Evolutionary conservation across 2,888 invertebrate species (phyloP).

Genomic region (Sphecodes monilicornis): DNA sequence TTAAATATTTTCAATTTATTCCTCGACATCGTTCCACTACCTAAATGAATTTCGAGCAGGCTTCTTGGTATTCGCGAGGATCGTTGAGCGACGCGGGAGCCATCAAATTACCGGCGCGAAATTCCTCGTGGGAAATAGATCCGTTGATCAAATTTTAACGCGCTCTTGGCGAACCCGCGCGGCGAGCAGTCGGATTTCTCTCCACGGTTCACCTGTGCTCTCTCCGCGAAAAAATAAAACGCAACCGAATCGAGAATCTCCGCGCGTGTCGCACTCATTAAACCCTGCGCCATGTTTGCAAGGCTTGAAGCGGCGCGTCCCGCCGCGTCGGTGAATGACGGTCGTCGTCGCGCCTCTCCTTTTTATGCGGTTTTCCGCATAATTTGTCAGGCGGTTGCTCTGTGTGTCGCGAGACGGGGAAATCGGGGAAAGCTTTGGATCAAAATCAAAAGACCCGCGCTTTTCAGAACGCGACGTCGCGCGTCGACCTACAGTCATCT

Average conservation of each 20-base stretch:
- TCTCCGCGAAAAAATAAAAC: constrained; percentile 23
- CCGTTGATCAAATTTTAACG: constrained; percentile 51
- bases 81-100: background rate
- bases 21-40: background rate
- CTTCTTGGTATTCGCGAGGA: background rate
- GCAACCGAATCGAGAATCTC: constrained; percentile 41
- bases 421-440: constrained; percentile 14
- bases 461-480: constrained; percentile 27
- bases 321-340: constrained; percentile 48
- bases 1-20: background rate
- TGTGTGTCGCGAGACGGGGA: constrained; percentile 14
- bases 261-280: constrained; percentile 64
- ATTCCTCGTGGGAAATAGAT: constrained; percentile 26
- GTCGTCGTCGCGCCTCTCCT: constrained; percentile 63
- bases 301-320: constrained; percentile 52
- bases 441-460: constrained; percentile 52
- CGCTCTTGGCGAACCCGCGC: constrained; percentile 23
- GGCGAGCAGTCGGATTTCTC: constrained; percentile 35
- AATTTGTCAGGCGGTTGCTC: constrained; percentile 72
- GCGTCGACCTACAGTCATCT: no score
- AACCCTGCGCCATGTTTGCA: constrained; percentile 64
- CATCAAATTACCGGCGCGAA: constrained; percentile 29
- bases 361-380: constrained; percentile 77
- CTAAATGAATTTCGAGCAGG: background rate
- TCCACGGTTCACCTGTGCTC: constrained; percentile 1